phyloP scores from a whole-genome alignment of 2,797 vertebrate species.

The Microchirus variegatus region DNA sequence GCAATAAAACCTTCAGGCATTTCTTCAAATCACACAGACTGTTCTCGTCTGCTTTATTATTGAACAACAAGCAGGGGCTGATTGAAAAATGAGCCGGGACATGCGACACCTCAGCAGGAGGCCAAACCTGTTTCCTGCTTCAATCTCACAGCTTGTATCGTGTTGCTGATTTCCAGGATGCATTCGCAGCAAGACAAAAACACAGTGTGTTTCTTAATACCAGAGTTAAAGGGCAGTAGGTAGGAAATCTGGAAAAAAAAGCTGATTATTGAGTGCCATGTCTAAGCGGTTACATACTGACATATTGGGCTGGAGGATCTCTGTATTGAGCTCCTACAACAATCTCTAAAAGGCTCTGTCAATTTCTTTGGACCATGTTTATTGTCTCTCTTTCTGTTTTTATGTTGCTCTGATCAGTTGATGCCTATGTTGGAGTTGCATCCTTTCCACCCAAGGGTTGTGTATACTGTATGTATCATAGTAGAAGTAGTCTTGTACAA shows the following conservation, averaged over 20 bases:
- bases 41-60: conserved; percentile 39
- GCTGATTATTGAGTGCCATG: too few species aligned
- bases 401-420: too few species aligned
- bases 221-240: background rate
- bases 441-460: too few species aligned
- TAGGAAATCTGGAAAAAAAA: too few species aligned
- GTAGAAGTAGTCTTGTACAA: too few species aligned
- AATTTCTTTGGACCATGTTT: too few species aligned
- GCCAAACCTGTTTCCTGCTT: conserved; percentile 32
- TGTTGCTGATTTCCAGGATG: conserved; percentile 9
- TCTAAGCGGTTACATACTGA: background rate
- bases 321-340: background rate
- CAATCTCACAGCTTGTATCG: conserved; percentile 13
- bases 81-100: conserved; percentile 38
- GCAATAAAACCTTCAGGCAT: too few species aligned
- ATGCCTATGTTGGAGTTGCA: too few species aligned
- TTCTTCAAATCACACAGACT: background rate
- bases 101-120: conserved; percentile 43
- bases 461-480: too few species aligned
- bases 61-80: conserved; percentile 31
- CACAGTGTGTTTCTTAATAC: background rate
- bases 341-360: too few species aligned
- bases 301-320: background rate
- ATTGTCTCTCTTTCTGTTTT: too few species aligned
- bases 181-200: background rate